Evolutionary conservation across 2,888 invertebrate species (phyloP).

Genomic region (Mythimna loreyi): DNA sequence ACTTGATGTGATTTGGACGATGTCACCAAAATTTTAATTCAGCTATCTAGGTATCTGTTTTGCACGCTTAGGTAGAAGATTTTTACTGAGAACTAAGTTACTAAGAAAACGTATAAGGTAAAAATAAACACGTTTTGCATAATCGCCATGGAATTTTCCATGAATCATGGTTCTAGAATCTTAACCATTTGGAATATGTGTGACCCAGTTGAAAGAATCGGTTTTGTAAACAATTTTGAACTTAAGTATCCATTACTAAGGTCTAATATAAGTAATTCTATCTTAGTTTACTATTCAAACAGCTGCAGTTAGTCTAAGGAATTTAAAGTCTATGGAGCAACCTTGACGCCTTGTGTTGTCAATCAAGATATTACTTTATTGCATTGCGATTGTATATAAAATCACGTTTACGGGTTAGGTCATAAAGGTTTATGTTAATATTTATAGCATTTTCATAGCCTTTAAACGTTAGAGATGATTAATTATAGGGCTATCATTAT

Average conservation of each 20-base stretch:
- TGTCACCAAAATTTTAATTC: constrained; percentile 25
- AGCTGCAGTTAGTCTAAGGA: constrained; percentile 21
- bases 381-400: constrained; percentile 7
- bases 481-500: background rate
- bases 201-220: constrained; percentile 3
- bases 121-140: constrained; percentile 44
- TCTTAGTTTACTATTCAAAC: constrained; percentile 10
- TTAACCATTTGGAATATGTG: constrained; percentile 10
- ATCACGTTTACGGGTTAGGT: constrained; percentile 16
- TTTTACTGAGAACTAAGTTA: background rate
- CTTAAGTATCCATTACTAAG: constrained; percentile 12
- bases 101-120: background rate
- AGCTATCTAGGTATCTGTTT: background rate
- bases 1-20: constrained; percentile 7
- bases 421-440: constrained; percentile 28
- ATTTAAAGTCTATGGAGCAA: constrained; percentile 17
- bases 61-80: background rate
- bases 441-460: constrained; percentile 31
- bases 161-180: constrained; percentile 40
- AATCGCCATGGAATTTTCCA: constrained; percentile 24
- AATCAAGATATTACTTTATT: constrained; percentile 33
- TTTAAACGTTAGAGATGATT: constrained; percentile 5
- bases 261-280: background rate
- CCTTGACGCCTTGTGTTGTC: constrained; percentile 22
- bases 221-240: background rate